phyloP scores from a whole-genome alignment of 37 sponge, comb jelly and placozoan species.

The Ianthella basta region DNA sequence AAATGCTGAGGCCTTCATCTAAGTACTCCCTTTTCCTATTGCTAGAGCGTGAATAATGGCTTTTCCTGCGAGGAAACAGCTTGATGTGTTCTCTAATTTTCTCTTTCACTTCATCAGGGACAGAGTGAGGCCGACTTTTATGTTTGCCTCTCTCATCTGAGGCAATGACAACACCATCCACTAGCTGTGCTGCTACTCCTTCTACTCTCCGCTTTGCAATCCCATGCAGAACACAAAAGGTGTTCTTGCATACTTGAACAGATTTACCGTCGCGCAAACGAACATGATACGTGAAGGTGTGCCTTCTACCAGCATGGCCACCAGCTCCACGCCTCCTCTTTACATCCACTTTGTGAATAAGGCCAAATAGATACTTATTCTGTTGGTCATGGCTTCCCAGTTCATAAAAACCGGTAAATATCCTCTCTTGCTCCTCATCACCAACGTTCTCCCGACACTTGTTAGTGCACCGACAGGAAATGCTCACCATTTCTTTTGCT shows the following conservation, averaged over 20 bases:
- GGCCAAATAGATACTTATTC: constrained; percentile 46
- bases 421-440: neutral
- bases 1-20: constrained; percentile 16
- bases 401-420: constrained; percentile 32
- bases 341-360: neutral
- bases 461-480: no score
- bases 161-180: neutral
- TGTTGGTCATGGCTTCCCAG: constrained; percentile 35
- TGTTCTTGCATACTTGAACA: constrained; percentile 24
- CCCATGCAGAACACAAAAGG: constrained; percentile 20
- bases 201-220: constrained; percentile 4
- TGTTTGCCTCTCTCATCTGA: constrained; percentile 19
- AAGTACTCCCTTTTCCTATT: constrained; percentile 38
- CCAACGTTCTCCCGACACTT: neutral
- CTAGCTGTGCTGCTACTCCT: neutral
- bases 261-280: neutral
- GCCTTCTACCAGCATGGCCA: neutral
- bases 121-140: constrained; percentile 7
- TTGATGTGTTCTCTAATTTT: constrained; percentile 42
- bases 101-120: neutral
- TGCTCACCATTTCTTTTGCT: no score
- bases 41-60: constrained; percentile 50
- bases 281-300: neutral
- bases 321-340: neutral
- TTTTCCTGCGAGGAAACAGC: constrained; percentile 32